Conservation (phyloP, 2,888 invertebrate genomes). For the Trypoxylon attenuatum region DNA sequence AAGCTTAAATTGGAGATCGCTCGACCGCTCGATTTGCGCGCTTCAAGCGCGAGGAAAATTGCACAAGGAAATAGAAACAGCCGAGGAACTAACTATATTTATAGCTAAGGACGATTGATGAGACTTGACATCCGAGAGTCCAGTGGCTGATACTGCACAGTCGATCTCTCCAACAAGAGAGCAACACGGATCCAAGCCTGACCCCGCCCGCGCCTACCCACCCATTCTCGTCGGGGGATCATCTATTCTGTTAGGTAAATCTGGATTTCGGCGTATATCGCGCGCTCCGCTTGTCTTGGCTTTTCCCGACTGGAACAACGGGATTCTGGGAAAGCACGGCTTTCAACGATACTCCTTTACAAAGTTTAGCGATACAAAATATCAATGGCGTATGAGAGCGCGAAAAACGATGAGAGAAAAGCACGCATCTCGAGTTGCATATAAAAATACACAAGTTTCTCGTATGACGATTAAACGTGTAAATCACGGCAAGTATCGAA, state of each 20-base stretch:
- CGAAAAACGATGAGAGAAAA: constrained; percentile 39
- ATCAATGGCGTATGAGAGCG: constrained; percentile 38
- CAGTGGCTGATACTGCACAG: constrained; percentile 22
- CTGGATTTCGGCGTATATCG: too few relatives aligned
- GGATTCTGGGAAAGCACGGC: constrained; percentile 1
- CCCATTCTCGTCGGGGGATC: neutral
- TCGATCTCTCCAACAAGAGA: neutral
- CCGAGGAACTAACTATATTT: constrained; percentile 37
- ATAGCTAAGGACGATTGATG: constrained; percentile 35
- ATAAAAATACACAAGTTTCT: constrained; percentile 44
- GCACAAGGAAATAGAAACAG: constrained; percentile 25
- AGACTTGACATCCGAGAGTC: constrained; percentile 6
- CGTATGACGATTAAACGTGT: constrained; percentile 27
- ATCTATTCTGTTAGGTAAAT: neutral
- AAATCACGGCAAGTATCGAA: constrained; percentile 22
- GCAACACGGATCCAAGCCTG: neutral
- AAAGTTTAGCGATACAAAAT: constrained; percentile 37
- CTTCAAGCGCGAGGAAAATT: constrained; percentile 23
- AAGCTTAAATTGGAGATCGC: too few relatives aligned
- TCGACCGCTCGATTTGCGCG: constrained; percentile 6
- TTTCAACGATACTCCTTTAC: constrained; percentile 13
- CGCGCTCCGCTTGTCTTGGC: neutral
- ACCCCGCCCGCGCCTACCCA: too few relatives aligned
- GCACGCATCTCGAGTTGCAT: constrained; percentile 36
- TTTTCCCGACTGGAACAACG: too few relatives aligned